Conservation (phyloP, 2,888 invertebrate species). For the Blastobasis adustella region DNA sequence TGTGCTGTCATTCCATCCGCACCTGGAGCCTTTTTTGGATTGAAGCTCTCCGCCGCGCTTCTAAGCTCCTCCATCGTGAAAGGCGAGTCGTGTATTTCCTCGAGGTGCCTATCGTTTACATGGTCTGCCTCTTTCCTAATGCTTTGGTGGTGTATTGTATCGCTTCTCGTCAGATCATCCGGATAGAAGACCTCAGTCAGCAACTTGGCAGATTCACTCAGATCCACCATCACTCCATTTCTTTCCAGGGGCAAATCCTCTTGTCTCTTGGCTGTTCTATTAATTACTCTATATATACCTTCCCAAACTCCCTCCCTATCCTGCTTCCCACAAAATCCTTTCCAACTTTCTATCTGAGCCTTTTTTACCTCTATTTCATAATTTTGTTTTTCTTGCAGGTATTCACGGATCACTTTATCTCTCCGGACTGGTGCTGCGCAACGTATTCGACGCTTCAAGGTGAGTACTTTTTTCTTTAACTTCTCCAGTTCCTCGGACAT, state of each 20-base stretch:
- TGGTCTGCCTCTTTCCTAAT: not conserved
- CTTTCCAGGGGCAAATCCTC: constrained; percentile 2
- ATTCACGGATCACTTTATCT: not conserved
- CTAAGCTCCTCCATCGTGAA: constrained; percentile 9
- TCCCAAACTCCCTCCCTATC: constrained; percentile 7
- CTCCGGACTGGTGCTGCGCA: no score
- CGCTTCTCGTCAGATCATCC: not conserved
- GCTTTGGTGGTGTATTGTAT: constrained; percentile 1
- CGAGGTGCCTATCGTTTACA: not conserved
- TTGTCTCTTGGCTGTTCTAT: not conserved
- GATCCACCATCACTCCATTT: not conserved
- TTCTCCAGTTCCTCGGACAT: not conserved
- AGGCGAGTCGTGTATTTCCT: constrained; percentile 5
- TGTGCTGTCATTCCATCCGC: constrained; percentile 7
- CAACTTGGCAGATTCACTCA: constrained; percentile 1
- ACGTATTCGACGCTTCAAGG: no score
- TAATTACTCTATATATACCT: constrained; percentile 4
- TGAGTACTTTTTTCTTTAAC: no score
- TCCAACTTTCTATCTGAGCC: constrained; percentile 9
- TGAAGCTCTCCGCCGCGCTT: not conserved
- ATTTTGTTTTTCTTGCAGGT: not conserved
- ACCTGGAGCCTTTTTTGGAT: constrained; percentile 12
- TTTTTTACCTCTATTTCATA: not conserved
- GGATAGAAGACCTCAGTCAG: constrained; percentile 5
- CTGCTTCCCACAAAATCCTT: constrained; percentile 5